Conservation (phyloP, 2,888 invertebrate genomes). For the Phrixothrix hirtus region DNA sequence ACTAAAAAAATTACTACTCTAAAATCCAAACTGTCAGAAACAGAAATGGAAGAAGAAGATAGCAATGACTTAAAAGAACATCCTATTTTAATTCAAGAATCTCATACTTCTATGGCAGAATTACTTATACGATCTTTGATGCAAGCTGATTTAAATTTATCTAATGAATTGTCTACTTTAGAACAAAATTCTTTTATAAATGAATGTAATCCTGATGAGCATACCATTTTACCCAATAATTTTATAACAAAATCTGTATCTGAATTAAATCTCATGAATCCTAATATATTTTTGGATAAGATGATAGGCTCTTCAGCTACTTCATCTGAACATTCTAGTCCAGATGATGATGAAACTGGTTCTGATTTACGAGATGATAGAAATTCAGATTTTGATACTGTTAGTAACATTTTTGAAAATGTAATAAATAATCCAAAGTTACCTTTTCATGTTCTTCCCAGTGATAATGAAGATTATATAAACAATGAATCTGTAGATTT, state of each 20-base stretch:
- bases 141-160: slow-evolving; percentile 60
- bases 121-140: slow-evolving; percentile 68
- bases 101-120: slow-evolving; percentile 66
- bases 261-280: slow-evolving; percentile 10
- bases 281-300: background rate
- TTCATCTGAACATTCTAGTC: slow-evolving; percentile 29
- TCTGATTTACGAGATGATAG: slow-evolving; percentile 51
- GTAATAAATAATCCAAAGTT: slow-evolving; percentile 43
- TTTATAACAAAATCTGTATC: slow-evolving; percentile 5
- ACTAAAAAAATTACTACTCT: slow-evolving; percentile 65
- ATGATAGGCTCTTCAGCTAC: slow-evolving; percentile 8
- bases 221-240: too few relatives aligned
- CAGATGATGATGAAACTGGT: slow-evolving; percentile 52
- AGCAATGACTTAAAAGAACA: slow-evolving; percentile 51
- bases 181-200: background rate
- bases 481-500: background rate
- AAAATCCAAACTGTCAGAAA: slow-evolving; percentile 61
- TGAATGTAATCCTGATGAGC: background rate
- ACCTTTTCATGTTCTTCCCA: background rate
- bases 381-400: slow-evolving; percentile 58
- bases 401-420: slow-evolving; percentile 63
- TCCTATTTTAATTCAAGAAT: slow-evolving; percentile 57
- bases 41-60: slow-evolving; percentile 58
- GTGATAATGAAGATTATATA: too few relatives aligned
- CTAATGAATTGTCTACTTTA: background rate